phyloP scores from a whole-genome alignment of 2,888 invertebrate species.

The Tholera decimalis region DNA sequence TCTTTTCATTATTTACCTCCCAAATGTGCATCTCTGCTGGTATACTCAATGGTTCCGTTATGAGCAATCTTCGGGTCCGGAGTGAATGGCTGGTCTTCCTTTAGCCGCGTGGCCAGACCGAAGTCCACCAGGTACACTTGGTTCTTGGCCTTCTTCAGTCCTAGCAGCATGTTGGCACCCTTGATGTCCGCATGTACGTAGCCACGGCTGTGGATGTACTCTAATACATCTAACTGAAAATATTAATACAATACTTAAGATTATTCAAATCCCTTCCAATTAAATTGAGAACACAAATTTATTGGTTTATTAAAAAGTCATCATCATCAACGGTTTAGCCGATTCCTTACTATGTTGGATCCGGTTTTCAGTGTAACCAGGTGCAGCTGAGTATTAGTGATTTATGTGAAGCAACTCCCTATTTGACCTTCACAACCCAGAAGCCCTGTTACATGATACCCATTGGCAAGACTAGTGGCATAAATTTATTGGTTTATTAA shows the following conservation, averaged over 20 bases:
- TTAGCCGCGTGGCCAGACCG: conserved; percentile 96
- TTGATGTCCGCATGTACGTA: conserved; percentile 99
- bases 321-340: too few species aligned
- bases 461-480: too few species aligned
- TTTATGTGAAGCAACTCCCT: too few species aligned
- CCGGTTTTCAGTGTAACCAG: too few species aligned
- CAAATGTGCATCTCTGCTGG: conserved; percentile 98
- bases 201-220: conserved; percentile 97
- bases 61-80: conserved; percentile 98
- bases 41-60: conserved; percentile 99
- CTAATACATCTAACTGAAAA: conserved; percentile 95
- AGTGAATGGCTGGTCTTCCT: conserved; percentile 94
- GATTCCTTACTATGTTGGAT: too few species aligned
- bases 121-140: conserved; percentile 98
- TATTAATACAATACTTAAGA: neutral
- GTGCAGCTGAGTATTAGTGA: too few species aligned
- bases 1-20: conserved; percentile 92
- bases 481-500: too few species aligned
- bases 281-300: too few species aligned
- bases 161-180: conserved; percentile 97
- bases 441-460: too few species aligned
- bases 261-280: too few species aligned
- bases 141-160: conserved; percentile 92
- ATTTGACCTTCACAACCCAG: too few species aligned
- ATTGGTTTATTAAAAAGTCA: neutral